Evolutionary conservation across 2,113 vertebrate species (phyloP).

Genomic region (Columba livia): DNA sequence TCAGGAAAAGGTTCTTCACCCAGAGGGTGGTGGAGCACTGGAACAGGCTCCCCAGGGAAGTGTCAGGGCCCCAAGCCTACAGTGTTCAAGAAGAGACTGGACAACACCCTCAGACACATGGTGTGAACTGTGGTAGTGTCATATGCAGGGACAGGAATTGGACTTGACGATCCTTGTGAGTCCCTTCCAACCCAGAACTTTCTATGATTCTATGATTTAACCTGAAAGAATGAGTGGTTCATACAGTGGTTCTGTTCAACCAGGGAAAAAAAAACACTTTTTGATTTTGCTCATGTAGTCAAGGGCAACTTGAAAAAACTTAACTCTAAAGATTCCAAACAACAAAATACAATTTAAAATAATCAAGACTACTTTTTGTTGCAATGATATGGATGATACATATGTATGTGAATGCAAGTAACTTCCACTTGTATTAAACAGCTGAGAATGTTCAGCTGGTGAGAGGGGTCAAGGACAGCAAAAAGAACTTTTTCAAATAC

Average conservation of each 20-base stretch:
- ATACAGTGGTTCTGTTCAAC: background rate
- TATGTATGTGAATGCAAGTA: background rate
- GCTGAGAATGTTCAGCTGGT: background rate
- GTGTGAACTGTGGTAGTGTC: too few species aligned
- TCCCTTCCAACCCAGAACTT: too few species aligned
- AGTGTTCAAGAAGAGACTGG: too few species aligned
- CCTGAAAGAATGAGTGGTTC: background rate
- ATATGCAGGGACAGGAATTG: too few species aligned
- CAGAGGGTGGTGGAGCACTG: too few species aligned
- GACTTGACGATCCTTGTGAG: too few species aligned
- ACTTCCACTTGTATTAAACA: background rate
- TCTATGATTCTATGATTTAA: background rate
- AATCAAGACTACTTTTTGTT: background rate
- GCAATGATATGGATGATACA: background rate
- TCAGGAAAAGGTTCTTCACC: too few species aligned
- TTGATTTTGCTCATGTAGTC: background rate
- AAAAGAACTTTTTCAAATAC: too few species aligned
- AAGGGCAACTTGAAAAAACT: background rate
- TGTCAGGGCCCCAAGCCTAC: too few species aligned
- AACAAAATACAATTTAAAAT: background rate
- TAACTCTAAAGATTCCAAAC: background rate
- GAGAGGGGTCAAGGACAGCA: too few species aligned
- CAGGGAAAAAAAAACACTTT: background rate
- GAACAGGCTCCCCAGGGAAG: too few species aligned
- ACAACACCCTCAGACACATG: too few species aligned